Evolutionary conservation across 2,797 vertebrate genomes (phyloP).

Genomic region (Meda fulgida): DNA sequence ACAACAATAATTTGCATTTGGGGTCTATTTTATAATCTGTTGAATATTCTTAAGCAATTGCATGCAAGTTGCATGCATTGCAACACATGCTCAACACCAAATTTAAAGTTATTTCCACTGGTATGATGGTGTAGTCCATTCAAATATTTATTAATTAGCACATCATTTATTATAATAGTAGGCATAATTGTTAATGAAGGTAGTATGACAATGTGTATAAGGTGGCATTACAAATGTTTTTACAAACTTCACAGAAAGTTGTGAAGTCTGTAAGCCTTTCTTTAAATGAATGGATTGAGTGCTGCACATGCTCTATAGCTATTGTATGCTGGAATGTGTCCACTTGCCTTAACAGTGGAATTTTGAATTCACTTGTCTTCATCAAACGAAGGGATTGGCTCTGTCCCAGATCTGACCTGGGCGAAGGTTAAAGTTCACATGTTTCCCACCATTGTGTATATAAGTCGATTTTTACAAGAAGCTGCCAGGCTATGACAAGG

Average conservation of each 20-base stretch:
- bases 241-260: not conserved
- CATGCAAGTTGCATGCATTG: not conserved
- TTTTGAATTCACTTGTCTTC: constrained; percentile 55
- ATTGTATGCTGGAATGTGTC: constrained; percentile 19
- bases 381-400: constrained; percentile 51
- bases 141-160: not conserved
- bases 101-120: not conserved
- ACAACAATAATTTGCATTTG: not conserved
- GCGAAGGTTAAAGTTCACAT: constrained; percentile 60
- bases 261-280: not conserved
- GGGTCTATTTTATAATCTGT: not conserved
- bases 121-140: not conserved
- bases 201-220: not conserved
- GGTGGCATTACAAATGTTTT: not conserved
- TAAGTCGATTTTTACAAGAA: constrained; percentile 60
- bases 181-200: not conserved
- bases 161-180: not conserved
- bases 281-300: not conserved
- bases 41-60: not conserved
- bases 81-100: not conserved
- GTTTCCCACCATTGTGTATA: constrained; percentile 61
- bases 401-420: constrained; percentile 57
- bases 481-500: constrained; percentile 54
- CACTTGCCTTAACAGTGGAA: constrained; percentile 24
- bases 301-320: not conserved